phyloP scores from a whole-genome alignment of 2,888 invertebrate genomes.

The Oscheius onirici region DNA sequence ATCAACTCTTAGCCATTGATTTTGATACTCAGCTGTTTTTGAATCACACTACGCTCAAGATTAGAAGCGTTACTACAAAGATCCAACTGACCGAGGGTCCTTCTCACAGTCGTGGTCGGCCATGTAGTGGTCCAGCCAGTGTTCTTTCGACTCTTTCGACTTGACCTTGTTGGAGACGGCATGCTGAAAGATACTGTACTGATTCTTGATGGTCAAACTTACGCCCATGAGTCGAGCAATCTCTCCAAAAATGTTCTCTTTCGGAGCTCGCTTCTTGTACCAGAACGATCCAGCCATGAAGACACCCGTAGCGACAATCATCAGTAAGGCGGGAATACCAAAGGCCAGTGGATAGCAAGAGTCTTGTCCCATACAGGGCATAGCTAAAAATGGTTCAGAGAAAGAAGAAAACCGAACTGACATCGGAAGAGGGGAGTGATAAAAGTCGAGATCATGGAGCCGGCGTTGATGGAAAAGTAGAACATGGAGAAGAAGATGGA shows the following conservation, averaged over 20 bases:
- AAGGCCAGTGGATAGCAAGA: conserved; percentile 88
- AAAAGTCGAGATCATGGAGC: conserved; percentile 87
- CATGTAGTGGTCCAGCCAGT: conserved; percentile 66
- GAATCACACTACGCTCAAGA: no score
- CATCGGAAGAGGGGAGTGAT: conserved; percentile 87
- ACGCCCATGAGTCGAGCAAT: conserved; percentile 83
- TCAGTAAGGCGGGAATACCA: conserved; percentile 86
- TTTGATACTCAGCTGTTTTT: no score
- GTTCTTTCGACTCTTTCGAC: conserved; percentile 42
- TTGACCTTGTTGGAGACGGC: conserved; percentile 57
- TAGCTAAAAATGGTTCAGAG: conserved; percentile 41
- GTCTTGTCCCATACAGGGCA: conserved; percentile 73
- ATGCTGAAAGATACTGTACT: conserved; percentile 40
- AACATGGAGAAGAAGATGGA: conserved; percentile 90
- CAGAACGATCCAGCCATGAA: conserved; percentile 83
- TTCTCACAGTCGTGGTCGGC: conserved; percentile 56
- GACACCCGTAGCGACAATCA: conserved; percentile 85
- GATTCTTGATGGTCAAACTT: no score
- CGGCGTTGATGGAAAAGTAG: conserved; percentile 90
- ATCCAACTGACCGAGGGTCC: conserved; percentile 33
- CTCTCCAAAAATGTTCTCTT: conserved; percentile 84
- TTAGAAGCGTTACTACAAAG: no score
- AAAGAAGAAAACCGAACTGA: conserved; percentile 42
- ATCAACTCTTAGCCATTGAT: no score
- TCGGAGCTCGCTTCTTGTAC: conserved; percentile 83